Conservation (phyloP, 2,797 vertebrate species). For the Pogoniulus pusillus region DNA sequence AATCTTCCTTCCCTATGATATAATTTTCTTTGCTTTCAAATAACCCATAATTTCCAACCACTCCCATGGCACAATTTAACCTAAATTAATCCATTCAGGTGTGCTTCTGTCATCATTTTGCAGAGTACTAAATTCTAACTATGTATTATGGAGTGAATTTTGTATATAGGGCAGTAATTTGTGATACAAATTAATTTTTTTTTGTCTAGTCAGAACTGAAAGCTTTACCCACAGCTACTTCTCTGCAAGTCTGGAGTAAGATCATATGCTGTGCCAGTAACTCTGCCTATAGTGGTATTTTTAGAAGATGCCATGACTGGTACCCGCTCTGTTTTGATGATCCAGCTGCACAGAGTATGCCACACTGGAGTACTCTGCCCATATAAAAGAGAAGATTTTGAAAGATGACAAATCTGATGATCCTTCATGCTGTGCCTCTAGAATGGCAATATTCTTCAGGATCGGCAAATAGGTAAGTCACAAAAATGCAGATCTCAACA, state of each 20-base stretch:
- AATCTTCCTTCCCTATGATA: neutral
- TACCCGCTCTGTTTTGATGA: neutral
- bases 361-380: neutral
- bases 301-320: neutral
- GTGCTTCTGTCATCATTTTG: neutral
- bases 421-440: neutral
- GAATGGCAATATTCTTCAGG: neutral
- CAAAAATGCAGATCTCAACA: neutral
- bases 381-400: neutral
- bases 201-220: neutral
- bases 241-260: neutral
- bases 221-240: neutral
- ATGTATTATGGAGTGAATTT: neutral
- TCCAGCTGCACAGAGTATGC: neutral
- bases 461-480: neutral
- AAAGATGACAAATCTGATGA: neutral
- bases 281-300: neutral
- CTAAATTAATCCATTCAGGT: conserved; percentile 41
- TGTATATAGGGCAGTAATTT: neutral
- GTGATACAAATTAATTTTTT: neutral
- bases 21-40: conserved; percentile 43
- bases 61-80: conserved; percentile 40
- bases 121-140: neutral
- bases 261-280: neutral
- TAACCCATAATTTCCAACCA: conserved; percentile 16